These are phyloP conservation scores for Pocillopora verrucosa DNA, from an alignment of 64 coral and sea anemone species.

Conservation along the genomic window DNA sequence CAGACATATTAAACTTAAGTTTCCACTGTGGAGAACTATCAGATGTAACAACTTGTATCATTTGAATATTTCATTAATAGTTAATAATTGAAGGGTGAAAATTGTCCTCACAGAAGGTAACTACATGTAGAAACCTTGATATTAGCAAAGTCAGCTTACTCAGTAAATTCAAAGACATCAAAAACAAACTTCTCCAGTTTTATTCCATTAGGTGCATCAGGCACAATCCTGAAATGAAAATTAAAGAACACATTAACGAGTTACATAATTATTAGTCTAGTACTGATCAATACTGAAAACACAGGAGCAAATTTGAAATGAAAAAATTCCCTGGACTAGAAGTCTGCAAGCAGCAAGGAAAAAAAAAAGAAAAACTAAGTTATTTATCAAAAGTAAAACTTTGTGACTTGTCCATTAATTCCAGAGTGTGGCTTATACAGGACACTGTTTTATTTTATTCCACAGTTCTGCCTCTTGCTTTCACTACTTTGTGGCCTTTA, in stretches of 20 bases:
- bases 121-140: not conserved
- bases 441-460: too few species aligned
- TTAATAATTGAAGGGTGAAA: not conserved
- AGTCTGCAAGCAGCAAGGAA: not conserved
- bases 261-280: not conserved
- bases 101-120: too few species aligned
- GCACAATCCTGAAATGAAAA: slow-evolving; percentile 46
- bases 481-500: too few species aligned
- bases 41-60: too few species aligned
- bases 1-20: too few species aligned
- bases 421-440: too few species aligned
- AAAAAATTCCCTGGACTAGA: too few species aligned
- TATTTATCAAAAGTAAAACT: too few species aligned
- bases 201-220: slow-evolving; percentile 64
- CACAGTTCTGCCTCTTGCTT: too few species aligned
- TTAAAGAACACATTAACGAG: not conserved
- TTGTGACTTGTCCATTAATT: too few species aligned
- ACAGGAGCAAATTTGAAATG: not conserved
- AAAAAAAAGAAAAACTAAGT: not conserved
- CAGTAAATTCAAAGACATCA: slow-evolving; percentile 90
- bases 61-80: too few species aligned
- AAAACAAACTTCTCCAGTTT: slow-evolving; percentile 97
- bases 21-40: too few species aligned
- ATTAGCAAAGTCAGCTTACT: slow-evolving; percentile 45
- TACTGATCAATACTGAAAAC: not conserved